These are phyloP conservation scores for Branchipolynoe longqiensis DNA, from an alignment of 2,888 invertebrate species.

Conservation along the genomic window DNA sequence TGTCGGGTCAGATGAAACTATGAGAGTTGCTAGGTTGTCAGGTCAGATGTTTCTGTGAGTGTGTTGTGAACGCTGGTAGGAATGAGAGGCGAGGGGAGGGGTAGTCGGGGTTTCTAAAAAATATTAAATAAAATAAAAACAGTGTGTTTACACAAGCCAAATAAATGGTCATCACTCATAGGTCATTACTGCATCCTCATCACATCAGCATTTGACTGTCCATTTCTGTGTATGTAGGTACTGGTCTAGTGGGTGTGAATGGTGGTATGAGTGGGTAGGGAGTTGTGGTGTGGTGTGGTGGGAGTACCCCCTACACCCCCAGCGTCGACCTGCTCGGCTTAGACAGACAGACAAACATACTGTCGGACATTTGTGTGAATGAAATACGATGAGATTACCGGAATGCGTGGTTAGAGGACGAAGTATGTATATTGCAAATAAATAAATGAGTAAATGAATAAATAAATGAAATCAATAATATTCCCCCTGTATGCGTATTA, in stretches of 20 bases:
- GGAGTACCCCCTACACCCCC: too few relatives aligned
- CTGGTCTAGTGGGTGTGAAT: not conserved
- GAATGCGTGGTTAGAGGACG: not conserved
- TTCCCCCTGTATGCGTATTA: too few relatives aligned
- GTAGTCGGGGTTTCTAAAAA: not conserved
- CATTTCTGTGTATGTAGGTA: constrained; percentile 2
- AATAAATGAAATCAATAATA: too few relatives aligned
- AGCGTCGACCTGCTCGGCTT: too few relatives aligned
- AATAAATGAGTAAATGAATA: too few relatives aligned
- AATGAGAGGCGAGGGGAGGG: too few relatives aligned
- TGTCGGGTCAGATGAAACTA: too few relatives aligned
- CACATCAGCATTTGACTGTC: constrained; percentile 28
- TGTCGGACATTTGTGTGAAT: not conserved
- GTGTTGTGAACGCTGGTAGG: too few relatives aligned
- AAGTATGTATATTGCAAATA: too few relatives aligned
- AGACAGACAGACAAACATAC: not conserved
- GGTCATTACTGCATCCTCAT: not conserved
- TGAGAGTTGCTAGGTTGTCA: too few relatives aligned
- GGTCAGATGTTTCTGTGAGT: too few relatives aligned
- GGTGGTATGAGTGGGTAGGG: not conserved
- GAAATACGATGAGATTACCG: not conserved
- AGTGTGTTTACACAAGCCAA: not conserved
- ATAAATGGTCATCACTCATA: not conserved
- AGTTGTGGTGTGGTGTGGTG: too few relatives aligned
- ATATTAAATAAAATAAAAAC: not conserved